Conservation (phyloP, 2,113 vertebrate genomes). For the Gallinago media region DNA sequence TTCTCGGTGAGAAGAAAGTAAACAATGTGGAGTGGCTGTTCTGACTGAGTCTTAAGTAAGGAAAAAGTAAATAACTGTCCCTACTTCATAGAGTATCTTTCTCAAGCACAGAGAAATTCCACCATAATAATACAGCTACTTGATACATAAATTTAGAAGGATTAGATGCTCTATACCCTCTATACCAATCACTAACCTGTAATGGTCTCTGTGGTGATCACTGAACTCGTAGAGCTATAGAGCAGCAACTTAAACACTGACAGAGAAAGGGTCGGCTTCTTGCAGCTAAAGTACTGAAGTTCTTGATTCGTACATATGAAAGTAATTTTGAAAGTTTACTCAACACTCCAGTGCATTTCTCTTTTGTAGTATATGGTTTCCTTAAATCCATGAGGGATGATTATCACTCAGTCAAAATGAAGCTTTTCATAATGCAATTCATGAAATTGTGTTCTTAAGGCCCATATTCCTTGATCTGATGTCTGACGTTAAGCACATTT, state of each 20-base stretch:
- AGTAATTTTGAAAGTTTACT: background rate
- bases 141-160: background rate
- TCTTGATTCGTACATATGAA: background rate
- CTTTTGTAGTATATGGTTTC: background rate
- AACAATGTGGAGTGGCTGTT: background rate
- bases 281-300: background rate
- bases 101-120: background rate
- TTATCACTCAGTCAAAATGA: background rate
- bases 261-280: background rate
- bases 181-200: background rate
- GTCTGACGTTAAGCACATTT: background rate
- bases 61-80: background rate
- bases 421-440: background rate
- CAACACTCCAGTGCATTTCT: accelerated
- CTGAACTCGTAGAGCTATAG: background rate
- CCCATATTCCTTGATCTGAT: background rate
- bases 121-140: background rate
- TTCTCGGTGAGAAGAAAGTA: background rate
- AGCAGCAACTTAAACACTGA: background rate
- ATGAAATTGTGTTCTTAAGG: background rate
- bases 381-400: background rate
- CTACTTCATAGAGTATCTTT: background rate
- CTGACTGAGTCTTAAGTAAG: background rate
- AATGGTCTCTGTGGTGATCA: background rate
- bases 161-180: background rate